A percentile compares a stretch with the other conserved stretches of the same genome.
These are phyloP conservation scores for Sebastes iracundus DNA, from an alignment of 2,797 vertebrate genomes.

Conservation along the genomic window DNA sequence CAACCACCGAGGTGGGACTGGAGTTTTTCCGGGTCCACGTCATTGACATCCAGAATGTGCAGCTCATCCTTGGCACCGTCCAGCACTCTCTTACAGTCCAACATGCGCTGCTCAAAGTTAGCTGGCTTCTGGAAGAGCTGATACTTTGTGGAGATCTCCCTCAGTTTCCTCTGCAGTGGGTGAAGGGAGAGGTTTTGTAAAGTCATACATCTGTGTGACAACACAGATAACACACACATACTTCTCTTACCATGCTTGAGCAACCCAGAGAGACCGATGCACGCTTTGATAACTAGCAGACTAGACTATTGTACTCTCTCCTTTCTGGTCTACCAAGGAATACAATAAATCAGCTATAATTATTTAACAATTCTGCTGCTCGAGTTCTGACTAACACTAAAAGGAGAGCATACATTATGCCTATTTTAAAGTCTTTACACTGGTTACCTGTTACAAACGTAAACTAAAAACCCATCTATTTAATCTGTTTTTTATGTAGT, in stretches of 20 bases:
- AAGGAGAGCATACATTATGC: too few relatives aligned
- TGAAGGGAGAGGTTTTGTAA: neutral
- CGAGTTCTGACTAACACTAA: too few relatives aligned
- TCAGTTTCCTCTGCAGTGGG: constrained; percentile 89
- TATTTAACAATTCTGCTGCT: too few relatives aligned
- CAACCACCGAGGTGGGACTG: constrained; percentile 90
- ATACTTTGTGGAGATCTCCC: constrained; percentile 95
- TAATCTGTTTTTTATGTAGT: too few relatives aligned
- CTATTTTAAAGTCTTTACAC: too few relatives aligned
- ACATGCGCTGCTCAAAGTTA: constrained; percentile 98
- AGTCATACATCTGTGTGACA: neutral
- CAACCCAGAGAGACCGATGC: too few relatives aligned
- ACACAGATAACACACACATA: neutral
- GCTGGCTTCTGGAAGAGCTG: constrained; percentile 99
- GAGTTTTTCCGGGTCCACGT: constrained; percentile 90
- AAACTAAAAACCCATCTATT: too few relatives aligned
- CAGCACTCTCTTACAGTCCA: constrained; percentile 93
- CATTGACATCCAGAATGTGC: constrained; percentile 87
- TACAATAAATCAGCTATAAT: too few relatives aligned
- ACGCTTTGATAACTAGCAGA: too few relatives aligned
- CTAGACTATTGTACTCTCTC: too few relatives aligned
- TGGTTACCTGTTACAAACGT: too few relatives aligned
- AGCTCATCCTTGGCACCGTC: constrained; percentile 92
- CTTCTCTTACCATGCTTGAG: neutral
- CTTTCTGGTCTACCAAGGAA: too few relatives aligned